A percentile compares a stretch with the other conserved stretches of the same genome.
phyloP scores from a whole-genome alignment of 2,888 invertebrate genomes.

The Mystacides longicornis region DNA sequence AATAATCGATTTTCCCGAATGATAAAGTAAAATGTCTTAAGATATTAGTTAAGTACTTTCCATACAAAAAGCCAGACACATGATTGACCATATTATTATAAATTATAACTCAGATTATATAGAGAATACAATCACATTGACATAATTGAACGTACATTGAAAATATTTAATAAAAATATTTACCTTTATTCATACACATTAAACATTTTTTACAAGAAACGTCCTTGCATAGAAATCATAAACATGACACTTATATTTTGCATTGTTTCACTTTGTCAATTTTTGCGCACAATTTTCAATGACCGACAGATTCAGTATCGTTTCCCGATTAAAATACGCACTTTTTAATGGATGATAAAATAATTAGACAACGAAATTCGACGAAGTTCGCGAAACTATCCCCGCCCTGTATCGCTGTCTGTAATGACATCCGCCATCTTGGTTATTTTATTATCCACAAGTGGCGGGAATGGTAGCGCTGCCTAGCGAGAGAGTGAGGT shows the following conservation, averaged over 20 bases:
- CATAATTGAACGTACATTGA: neutral
- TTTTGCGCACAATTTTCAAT: neutral
- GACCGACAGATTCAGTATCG: constrained; percentile 1
- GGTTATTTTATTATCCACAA: constrained; percentile 20
- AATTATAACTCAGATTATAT: neutral
- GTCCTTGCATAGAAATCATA: constrained; percentile 18
- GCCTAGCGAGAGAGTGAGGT: constrained; percentile 4
- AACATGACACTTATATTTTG: constrained; percentile 17
- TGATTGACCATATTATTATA: neutral
- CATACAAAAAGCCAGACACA: constrained; percentile 3
- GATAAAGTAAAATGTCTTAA: constrained; percentile 14
- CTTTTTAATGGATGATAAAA: constrained; percentile 12
- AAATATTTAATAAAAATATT: constrained; percentile 13
- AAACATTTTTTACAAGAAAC: constrained; percentile 17
- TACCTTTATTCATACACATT: constrained; percentile 20
- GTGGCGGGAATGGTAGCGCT: constrained; percentile 16
- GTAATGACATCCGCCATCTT: constrained; percentile 23
- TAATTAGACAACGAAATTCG: constrained; percentile 14
- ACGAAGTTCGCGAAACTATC: constrained; percentile 19
- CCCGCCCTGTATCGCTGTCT: constrained; percentile 21
- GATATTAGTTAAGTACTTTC: constrained; percentile 4
- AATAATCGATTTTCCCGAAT: constrained; percentile 21
- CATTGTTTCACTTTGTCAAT: constrained; percentile 12
- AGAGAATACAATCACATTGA: neutral
- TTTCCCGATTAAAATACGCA: neutral